Base-by-base conservation (phyloP, 1,140 invertebrate genomes). In the Dendrolimus kikuchii region DNA sequence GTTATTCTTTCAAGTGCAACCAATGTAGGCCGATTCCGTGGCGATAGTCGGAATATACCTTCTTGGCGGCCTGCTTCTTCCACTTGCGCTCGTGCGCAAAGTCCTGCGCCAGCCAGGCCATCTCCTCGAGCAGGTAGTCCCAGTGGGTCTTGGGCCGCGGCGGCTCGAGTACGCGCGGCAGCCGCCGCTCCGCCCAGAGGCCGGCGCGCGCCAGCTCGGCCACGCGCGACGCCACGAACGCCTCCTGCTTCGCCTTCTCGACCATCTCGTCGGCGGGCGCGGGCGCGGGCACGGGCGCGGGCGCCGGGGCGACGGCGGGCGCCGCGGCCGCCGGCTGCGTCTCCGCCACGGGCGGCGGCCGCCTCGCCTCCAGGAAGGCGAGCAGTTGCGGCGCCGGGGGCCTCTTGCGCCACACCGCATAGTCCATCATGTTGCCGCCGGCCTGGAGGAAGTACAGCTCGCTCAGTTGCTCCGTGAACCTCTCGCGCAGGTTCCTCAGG, bases 81-180 rank as follows among this genome's bases (percentile, higher is more conserved):
- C 96, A 98, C 80, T 98, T 99, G 48, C 97, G 89, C 87, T 99
- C 98, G 81, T 98, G 95, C 39, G 95, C 95, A 90, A 99, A 99
- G 88, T 99, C 98, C 10, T 96, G 94, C 41, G 97, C 95, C 50
- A 99, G 89, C 98, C 98, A 99, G 36, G 94, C 93, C 96, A 99
- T 99, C 88, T 99, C 98, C 83, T 99, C 98, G 6, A 99, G 82
- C 48, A 99, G 89, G 86, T 98, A 99, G 82, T 99, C 98, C 98
- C 98, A 99, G 80, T 99, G 98, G n/a, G 94, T 93, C 89, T 99
- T 99, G 9, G 92, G 89, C 65, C 96, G 89, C 44, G 92, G 90
- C 54, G 96, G 95, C 88, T 99, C 97, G 70, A 96, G 92, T 36
- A 98, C 91, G 89, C 98, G 98, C 4, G 97, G 97, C 73, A 99